A percentile compares a stretch with the other conserved stretches of the same genome.
phyloP scores from a whole-genome alignment of 2,113 vertebrate species.

The Bubo scandiacus region DNA sequence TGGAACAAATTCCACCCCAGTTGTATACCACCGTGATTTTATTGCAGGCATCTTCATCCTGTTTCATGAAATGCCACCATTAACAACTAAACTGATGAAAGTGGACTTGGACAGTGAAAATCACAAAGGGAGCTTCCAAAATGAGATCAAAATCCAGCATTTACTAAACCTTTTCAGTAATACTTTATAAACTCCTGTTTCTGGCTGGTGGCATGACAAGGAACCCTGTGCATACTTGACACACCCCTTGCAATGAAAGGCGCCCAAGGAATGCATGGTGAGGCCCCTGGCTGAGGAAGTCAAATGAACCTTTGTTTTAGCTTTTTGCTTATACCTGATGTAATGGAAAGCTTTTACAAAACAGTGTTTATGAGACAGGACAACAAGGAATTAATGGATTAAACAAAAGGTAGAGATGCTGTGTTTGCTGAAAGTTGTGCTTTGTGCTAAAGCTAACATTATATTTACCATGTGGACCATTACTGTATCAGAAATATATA shows the following conservation, averaged over 20 bases:
- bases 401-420: neutral
- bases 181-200: neutral
- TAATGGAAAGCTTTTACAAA: constrained; percentile 11
- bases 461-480: neutral
- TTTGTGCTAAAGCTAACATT: neutral
- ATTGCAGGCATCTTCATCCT: neutral
- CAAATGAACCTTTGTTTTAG: constrained; percentile 11
- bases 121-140: neutral
- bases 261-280: neutral
- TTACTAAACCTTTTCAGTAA: neutral
- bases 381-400: neutral
- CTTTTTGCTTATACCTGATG: neutral
- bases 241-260: neutral
- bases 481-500: neutral
- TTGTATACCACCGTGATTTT: neutral
- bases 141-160: neutral
- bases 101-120: neutral
- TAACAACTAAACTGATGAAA: neutral
- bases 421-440: neutral
- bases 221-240: neutral
- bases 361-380: neutral
- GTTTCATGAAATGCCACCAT: neutral
- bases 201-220: neutral
- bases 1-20: neutral
- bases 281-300: neutral